Conservation (phyloP, 2,113 vertebrate genomes). For the Geococcyx californianus region DNA sequence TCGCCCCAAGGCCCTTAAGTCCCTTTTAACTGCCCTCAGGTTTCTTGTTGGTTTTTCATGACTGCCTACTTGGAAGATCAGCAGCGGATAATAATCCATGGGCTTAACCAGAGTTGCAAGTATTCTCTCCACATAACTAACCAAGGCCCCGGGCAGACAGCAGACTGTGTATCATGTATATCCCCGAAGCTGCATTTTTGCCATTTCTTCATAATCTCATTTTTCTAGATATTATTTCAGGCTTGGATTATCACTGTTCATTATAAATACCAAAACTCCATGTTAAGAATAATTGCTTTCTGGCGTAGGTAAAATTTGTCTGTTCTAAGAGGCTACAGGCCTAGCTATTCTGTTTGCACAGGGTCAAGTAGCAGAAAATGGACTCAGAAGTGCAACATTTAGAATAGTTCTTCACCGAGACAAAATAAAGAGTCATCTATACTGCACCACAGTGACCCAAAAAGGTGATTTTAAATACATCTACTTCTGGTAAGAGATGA, state of each 20-base stretch:
- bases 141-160: no score
- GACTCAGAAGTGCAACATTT: neutral
- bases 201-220: neutral
- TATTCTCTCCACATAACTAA: no score
- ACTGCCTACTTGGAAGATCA: no score
- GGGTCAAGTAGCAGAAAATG: neutral
- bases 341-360: neutral
- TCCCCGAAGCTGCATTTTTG: neutral
- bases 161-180: neutral
- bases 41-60: no score
- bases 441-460: neutral
- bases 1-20: no score
- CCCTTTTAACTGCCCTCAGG: no score
- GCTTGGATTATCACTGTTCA: neutral
- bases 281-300: neutral
- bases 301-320: neutral
- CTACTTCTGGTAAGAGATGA: neutral
- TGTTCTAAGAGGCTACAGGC: neutral
- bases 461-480: neutral
- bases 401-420: neutral
- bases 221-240: neutral
- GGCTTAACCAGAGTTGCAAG: no score
- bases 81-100: no score
- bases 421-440: neutral
- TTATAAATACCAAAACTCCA: neutral